Conservation (phyloP, 2,888 invertebrate genomes). For the Macrosoma leucophasiata region DNA sequence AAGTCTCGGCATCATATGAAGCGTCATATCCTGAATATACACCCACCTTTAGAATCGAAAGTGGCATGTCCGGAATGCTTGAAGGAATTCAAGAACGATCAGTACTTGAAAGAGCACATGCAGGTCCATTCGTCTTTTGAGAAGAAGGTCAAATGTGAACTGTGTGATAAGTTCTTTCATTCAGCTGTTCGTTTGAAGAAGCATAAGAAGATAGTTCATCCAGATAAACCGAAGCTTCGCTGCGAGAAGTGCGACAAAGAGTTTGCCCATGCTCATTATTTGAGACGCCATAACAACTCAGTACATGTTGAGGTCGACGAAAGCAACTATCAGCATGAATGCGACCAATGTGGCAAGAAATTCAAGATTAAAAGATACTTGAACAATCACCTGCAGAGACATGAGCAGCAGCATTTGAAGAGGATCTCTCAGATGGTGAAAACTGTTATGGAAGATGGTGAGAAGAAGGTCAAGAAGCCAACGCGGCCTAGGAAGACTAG, state of each 20-base stretch:
- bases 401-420: slow-evolving; percentile 63
- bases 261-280: slow-evolving; percentile 61
- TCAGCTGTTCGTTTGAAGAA: slow-evolving; percentile 61
- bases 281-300: slow-evolving; percentile 53
- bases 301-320: slow-evolving; percentile 60
- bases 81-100: slow-evolving; percentile 68
- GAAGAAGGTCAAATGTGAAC: slow-evolving; percentile 59
- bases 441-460: slow-evolving; percentile 54
- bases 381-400: slow-evolving; percentile 60
- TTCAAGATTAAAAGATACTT: slow-evolving; percentile 62
- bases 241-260: slow-evolving; percentile 65
- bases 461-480: slow-evolving; percentile 25
- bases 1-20: slow-evolving; percentile 68
- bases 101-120: slow-evolving; percentile 66
- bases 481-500: slow-evolving; percentile 37
- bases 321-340: slow-evolving; percentile 53
- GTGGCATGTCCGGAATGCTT: slow-evolving; percentile 61
- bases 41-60: slow-evolving; percentile 64
- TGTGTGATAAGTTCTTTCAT: slow-evolving; percentile 63
- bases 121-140: slow-evolving; percentile 59
- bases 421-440: slow-evolving; percentile 63
- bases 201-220: slow-evolving; percentile 65
- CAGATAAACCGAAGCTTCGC: slow-evolving; percentile 53
- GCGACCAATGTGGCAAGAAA: slow-evolving; percentile 61
- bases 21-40: slow-evolving; percentile 61